Evolutionary conservation across 2,113 vertebrate species (phyloP), one percentile per base, ranked within the genome.

Genomic region (Aphyosemion australe): DNA sequence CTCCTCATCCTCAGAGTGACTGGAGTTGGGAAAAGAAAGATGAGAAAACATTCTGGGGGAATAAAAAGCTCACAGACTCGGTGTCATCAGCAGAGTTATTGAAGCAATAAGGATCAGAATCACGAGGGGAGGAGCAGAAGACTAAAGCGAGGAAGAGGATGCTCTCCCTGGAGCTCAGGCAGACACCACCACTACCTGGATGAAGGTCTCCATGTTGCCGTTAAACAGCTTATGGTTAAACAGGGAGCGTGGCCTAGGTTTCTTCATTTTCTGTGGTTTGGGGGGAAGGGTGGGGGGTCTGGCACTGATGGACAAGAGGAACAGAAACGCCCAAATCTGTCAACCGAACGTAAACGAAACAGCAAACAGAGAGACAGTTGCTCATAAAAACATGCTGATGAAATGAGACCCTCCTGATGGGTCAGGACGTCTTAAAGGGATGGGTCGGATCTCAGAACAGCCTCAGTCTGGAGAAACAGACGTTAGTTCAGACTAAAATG

Each of bases 201-300:
- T 98, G 94, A 99, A 99, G 13, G 94, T 93, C 95, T 99, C 97
- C 97, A 99, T 96, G 94, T 98, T 95, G 94, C 97, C 96, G 63
- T 97, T 98, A 98, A 99, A 99, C 93, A 99, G 95, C 89, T 95
- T 98, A 97, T 96, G 95, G 92, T 95, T 97, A 97, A 94, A 99
- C 83, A 94, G 71, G 92, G 97, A 99, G 87, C 96, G 95, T 88
- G 97, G 97, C 90, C 97, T 95, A 95, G 96, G 94, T 94, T 96
- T 99, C 95, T 94, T 96, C 94, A 97, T 95, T 98, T 97, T 99
- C 96, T 98, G 97, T 95, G 96, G 96, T 87, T 98, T 99, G 92
- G 97, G 97, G 95, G 97, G 96, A 83, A 98, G 95, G 85, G 94
- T 95, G 84, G 97, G 96, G 93, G 97, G 97, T 94, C 97, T 99